Percentiles rank a stretch among this genome's conserved stretches.
These are phyloP conservation scores for Cetoscarus ocellatus DNA, from an alignment of 2,797 vertebrate genomes.

Conservation along the genomic window DNA sequence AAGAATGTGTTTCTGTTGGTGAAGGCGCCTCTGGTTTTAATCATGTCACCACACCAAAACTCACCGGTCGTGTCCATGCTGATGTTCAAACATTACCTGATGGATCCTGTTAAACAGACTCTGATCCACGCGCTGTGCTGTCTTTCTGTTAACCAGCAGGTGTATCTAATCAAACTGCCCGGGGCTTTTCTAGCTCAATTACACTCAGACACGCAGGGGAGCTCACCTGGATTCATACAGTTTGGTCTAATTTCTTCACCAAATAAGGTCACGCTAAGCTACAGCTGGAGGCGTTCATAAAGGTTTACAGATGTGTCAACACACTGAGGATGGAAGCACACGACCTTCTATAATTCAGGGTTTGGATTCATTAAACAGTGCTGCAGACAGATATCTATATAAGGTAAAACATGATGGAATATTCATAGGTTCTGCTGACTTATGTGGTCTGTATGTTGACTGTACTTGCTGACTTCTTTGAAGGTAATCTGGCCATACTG, in stretches of 20 bases:
- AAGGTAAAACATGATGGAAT: not conserved
- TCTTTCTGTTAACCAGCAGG: constrained; percentile 5
- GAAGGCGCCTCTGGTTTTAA: not conserved
- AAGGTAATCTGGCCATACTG: too few species aligned
- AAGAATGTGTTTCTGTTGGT: not conserved
- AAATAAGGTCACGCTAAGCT: constrained; percentile 14
- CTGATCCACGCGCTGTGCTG: not conserved
- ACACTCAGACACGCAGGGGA: constrained; percentile 2
- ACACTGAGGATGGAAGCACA: not conserved
- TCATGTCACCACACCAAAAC: not conserved
- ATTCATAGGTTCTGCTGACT: too few species aligned
- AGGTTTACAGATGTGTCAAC: constrained; percentile 19
- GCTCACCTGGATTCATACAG: not conserved
- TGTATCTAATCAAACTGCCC: constrained; percentile 9
- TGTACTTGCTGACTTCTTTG: too few species aligned
- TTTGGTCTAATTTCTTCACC: not conserved
- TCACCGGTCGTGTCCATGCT: not conserved
- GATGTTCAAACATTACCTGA: not conserved
- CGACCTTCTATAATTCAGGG: not conserved
- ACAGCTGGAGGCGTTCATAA: constrained; percentile 2
- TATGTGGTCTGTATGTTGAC: too few species aligned
- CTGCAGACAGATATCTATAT: not conserved
- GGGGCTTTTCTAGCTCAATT: not conserved
- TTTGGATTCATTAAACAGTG: not conserved
- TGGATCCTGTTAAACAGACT: not conserved